phyloP scores from a whole-genome alignment of 2,888 invertebrate species.

The Theodoxus fluviatilis region DNA sequence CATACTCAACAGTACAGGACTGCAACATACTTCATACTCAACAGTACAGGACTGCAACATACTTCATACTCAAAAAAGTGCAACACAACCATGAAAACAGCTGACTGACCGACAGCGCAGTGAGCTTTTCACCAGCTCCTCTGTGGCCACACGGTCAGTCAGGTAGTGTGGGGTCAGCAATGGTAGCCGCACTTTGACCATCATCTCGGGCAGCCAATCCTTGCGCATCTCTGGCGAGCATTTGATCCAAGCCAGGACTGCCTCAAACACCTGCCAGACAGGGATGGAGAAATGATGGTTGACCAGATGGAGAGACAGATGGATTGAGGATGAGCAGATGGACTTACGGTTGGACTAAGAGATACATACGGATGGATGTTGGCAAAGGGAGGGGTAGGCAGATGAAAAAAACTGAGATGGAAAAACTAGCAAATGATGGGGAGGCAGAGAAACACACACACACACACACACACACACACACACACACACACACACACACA shows the following conservation, averaged over 20 bases:
- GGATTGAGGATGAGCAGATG: too few species aligned
- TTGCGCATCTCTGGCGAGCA: conserved; percentile 72
- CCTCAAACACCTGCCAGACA: conserved; percentile 76
- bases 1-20: too few species aligned
- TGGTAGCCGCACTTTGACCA: conserved; percentile 80
- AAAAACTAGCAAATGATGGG: too few species aligned
- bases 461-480: not conserved
- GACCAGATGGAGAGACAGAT: not conserved
- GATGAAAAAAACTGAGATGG: too few species aligned
- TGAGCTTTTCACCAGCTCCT: conserved; percentile 79
- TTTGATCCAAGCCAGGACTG: conserved; percentile 82
- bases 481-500: not conserved
- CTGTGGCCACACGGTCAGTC: conserved; percentile 80
- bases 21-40: too few species aligned
- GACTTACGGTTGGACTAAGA: too few species aligned
- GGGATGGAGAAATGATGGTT: conserved; percentile 5
- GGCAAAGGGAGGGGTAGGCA: too few species aligned
- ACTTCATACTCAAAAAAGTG: not conserved
- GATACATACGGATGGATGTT: too few species aligned
- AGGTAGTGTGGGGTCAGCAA: conserved; percentile 82
- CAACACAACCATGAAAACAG: not conserved
- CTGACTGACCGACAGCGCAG: conserved; percentile 76
- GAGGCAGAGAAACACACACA: not conserved
- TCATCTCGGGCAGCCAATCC: conserved; percentile 74
- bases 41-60: too few species aligned